These are phyloP conservation scores for Eupithecia exiguata DNA, from an alignment of 2,888 invertebrate species.

Conservation along the genomic window DNA sequence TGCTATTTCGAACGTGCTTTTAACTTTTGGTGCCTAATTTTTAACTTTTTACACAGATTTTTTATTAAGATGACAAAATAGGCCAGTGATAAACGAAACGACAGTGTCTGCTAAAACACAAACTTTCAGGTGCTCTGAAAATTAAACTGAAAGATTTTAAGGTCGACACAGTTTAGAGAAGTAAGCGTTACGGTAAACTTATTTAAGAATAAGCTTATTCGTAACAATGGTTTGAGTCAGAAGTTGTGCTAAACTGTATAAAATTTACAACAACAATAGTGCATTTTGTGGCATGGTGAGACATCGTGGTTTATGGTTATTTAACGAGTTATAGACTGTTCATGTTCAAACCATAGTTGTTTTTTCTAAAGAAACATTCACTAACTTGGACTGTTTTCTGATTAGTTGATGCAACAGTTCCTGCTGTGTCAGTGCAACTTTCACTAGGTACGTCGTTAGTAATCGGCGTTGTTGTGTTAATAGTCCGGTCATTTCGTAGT, in stretches of 20 bases:
- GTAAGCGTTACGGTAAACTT: slow-evolving; percentile 38
- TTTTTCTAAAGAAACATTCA: background rate
- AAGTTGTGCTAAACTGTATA: slow-evolving; percentile 9
- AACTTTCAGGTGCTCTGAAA: background rate
- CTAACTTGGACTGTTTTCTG: too few species aligned
- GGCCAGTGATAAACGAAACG: slow-evolving; percentile 9
- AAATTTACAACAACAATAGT: background rate
- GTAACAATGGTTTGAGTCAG: slow-evolving; percentile 28
- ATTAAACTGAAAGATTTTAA: background rate
- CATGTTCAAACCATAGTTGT: background rate
- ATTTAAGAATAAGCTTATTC: slow-evolving; percentile 37
- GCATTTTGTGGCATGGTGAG: background rate
- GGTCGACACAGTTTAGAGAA: background rate
- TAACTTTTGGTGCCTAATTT: slow-evolving; percentile 65
- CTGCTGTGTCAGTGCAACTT: background rate
- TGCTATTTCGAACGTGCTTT: slow-evolving; percentile 49
- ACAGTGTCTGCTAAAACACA: background rate
- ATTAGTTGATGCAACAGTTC: too few species aligned
- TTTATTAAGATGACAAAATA: slow-evolving; percentile 18
- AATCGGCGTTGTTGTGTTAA: background rate
- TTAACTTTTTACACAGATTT: slow-evolving; percentile 25
- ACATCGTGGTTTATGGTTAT: background rate
- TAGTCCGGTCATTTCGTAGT: too few species aligned
- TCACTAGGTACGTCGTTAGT: background rate
- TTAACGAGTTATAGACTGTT: slow-evolving; percentile 20